Percentiles rank a stretch among this genome's conserved stretches.
phyloP scores from a whole-genome alignment of 2,797 vertebrate species.

The Intellagama lesueurii region DNA sequence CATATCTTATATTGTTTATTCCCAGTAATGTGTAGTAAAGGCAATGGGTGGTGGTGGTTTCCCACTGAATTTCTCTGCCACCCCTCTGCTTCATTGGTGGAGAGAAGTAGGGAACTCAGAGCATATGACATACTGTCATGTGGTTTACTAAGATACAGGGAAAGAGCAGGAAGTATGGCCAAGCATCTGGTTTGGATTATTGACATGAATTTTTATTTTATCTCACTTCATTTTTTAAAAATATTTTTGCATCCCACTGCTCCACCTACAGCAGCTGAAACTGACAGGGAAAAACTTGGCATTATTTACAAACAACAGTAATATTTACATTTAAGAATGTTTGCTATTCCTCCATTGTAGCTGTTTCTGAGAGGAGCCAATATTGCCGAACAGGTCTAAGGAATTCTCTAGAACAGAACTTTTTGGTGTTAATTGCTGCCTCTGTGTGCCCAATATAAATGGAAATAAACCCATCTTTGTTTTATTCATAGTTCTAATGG shows the following conservation, averaged over 20 bases:
- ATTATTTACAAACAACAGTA: constrained; percentile 33
- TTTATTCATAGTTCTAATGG: constrained; percentile 99
- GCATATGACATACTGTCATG: background rate
- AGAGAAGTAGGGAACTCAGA: background rate
- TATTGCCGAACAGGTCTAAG: background rate
- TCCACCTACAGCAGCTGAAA: constrained; percentile 3
- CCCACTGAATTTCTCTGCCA: background rate
- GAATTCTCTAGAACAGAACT: constrained; percentile 35
- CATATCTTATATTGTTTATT: background rate
- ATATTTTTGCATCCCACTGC: background rate
- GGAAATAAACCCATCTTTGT: constrained; percentile 90
- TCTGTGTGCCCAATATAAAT: constrained; percentile 56
- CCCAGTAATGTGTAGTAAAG: background rate
- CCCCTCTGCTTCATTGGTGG: background rate
- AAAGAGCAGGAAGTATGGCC: background rate
- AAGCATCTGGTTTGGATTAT: background rate
- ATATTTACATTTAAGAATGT: constrained; percentile 32
- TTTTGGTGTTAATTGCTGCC: constrained; percentile 23
- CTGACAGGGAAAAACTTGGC: constrained; percentile 23
- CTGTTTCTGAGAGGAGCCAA: constrained; percentile 27
- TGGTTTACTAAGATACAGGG: background rate
- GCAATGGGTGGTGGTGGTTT: background rate
- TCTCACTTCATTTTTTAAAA: no score
- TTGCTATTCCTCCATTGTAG: constrained; percentile 21
- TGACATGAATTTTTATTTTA: background rate